These are phyloP conservation scores for Bujurquina vittata DNA, from an alignment of 2,113 vertebrate genomes.

Conservation along the genomic window DNA sequence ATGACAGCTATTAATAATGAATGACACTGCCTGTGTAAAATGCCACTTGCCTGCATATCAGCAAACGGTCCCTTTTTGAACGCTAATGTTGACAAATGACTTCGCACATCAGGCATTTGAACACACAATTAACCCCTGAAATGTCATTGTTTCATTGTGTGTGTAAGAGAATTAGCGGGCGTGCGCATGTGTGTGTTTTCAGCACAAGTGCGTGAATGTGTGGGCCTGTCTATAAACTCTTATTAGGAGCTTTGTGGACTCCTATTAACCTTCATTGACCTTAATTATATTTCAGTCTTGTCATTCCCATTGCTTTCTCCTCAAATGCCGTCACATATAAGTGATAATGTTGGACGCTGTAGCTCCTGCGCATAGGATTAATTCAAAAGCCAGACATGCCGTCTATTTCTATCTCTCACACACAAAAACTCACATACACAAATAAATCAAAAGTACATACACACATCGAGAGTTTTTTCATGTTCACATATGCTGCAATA, in stretches of 20 bases:
- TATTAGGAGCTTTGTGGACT: constrained; percentile 10
- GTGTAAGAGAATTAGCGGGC: background rate
- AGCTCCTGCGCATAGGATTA: background rate
- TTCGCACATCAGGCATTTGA: constrained; percentile 46
- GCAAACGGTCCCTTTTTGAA: constrained; percentile 56
- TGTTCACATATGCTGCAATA: background rate
- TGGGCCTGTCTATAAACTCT: constrained; percentile 17
- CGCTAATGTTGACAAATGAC: constrained; percentile 74
- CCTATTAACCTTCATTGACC: constrained; percentile 52
- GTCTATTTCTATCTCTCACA: background rate
- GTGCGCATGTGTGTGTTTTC: background rate
- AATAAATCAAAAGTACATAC: background rate
- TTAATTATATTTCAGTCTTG: constrained; percentile 55
- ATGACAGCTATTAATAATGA: constrained; percentile 73
- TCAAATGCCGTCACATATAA: constrained; percentile 45
- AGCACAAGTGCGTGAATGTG: background rate
- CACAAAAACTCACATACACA: too few relatives aligned
- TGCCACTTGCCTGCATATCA: constrained; percentile 66
- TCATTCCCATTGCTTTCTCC: constrained; percentile 19
- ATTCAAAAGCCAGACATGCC: background rate
- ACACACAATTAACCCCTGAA: constrained; percentile 62
- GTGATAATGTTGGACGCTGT: constrained; percentile 15
- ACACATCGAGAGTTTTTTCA: background rate
- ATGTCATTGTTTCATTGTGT: constrained; percentile 36
- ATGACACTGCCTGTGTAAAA: constrained; percentile 67